phyloP scores from a whole-genome alignment of 2,888 invertebrate genomes.

The Zonitis immaculata region DNA sequence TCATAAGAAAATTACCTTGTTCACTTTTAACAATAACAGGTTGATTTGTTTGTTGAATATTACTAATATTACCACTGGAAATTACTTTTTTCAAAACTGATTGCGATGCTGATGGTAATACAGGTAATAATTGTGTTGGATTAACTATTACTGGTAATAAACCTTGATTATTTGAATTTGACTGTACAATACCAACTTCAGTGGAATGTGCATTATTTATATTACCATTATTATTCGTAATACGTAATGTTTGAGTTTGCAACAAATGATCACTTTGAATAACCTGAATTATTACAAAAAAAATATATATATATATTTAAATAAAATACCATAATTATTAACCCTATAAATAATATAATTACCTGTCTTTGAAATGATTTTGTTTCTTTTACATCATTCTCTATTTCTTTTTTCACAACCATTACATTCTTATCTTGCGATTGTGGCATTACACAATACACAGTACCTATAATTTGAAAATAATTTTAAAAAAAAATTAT shows the following conservation, averaged over 20 bases:
- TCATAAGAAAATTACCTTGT: constrained; percentile 32
- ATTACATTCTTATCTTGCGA: constrained; percentile 60
- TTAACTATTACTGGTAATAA: constrained; percentile 70
- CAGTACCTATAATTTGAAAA: constrained; percentile 34
- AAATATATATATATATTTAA: no score
- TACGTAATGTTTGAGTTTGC: constrained; percentile 35
- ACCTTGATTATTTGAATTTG: constrained; percentile 33
- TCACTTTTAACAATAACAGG: constrained; percentile 44
- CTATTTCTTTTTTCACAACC: constrained; percentile 59
- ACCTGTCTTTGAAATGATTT: constrained; percentile 42
- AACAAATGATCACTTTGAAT: constrained; percentile 43
- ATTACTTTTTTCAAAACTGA: constrained; percentile 44
- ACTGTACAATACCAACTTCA: constrained; percentile 47
- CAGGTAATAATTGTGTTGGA: constrained; percentile 73
- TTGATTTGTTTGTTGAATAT: constrained; percentile 31
- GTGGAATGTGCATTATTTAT: constrained; percentile 34
- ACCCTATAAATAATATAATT: constrained; percentile 2
- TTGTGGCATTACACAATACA: constrained; percentile 46
- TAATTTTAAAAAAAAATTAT: not conserved
- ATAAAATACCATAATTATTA: not conserved
- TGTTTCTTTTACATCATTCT: constrained; percentile 44
- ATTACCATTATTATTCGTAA: constrained; percentile 27
- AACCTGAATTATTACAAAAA: constrained; percentile 26
- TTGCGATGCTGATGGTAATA: constrained; percentile 54
- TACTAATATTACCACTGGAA: constrained; percentile 29